Base-by-base conservation (phyloP, 2,888 invertebrate species). In the Anthrax anthrax region DNA sequence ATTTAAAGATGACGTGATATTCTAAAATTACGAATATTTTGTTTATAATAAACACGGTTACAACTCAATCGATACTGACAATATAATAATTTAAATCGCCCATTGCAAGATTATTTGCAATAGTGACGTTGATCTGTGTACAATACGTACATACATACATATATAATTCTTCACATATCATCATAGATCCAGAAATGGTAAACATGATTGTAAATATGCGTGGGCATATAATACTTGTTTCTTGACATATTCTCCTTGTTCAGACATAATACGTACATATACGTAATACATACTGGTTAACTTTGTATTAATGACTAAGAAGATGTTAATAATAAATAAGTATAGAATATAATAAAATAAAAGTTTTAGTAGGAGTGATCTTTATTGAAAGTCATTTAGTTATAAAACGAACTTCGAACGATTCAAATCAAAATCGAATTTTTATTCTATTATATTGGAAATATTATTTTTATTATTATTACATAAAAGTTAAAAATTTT, bases 391-490 rank as follows among this genome's bases (percentile, higher is more conserved):
- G 27, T 23, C 38, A 42, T 42, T 46, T 44, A 47, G 47, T 47
- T 40, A 47, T 41, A 40, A 44, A 47, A 37, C 47, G 47, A 47
- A 47, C 44, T 40, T 44, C 47, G 41, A 38, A 44, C 44, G 44
- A 37, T 40, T 32, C 23, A 34, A 39, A 34, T 39, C 14, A 14
- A 42, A 13, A 18, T 32, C 18, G 5, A 39, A 23, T 19, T 18
- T 18, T 12, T 18, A 14, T 18, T 18, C 3, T 4, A 17, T n/a
- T n/a, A 38, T 18, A 3, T 17, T 8, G 18, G 13, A 18, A 38
- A 38, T 18, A 18, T 12, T 18, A 18, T 19, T 19, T 19, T 38
- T 23, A 6, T 6, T 8, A 23, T 23, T 23, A 23, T 8, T 6
- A 23, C 4, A 23, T 23, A 23, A 23, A 23, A 23, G 8, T 23